Percentiles rank a stretch among this genome's conserved stretches.
Conservation (phyloP, 2,888 invertebrate species). For the Acheta domesticus region DNA sequence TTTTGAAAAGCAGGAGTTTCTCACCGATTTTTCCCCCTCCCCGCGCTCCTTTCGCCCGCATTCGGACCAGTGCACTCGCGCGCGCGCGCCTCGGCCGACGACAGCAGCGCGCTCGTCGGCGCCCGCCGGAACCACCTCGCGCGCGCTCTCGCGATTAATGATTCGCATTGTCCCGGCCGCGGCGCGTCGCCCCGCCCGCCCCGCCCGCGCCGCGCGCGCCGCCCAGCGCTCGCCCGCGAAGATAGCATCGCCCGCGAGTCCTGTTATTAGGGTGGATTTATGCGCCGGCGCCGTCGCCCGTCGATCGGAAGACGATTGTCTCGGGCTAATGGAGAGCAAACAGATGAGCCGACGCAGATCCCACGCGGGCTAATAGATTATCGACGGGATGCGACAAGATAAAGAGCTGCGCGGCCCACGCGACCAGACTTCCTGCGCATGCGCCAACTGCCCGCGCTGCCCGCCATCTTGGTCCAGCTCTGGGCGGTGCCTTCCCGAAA, state of each 20-base stretch:
- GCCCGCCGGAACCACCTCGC: background rate
- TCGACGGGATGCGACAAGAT: background rate
- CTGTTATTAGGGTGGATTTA: conserved; percentile 4
- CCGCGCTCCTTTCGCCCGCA: too few species aligned
- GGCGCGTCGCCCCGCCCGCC: background rate
- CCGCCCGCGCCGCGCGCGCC: background rate
- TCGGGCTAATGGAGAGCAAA: background rate
- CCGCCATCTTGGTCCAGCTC: too few species aligned
- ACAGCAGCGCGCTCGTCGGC: background rate
- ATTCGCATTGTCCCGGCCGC: background rate
- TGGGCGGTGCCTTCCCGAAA: too few species aligned
- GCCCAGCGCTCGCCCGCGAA: background rate
- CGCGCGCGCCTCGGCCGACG: background rate
- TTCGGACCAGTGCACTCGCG: background rate
- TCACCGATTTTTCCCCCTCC: too few species aligned
- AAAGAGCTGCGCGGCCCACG: background rate
- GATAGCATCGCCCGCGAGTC: background rate
- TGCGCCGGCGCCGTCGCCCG: background rate
- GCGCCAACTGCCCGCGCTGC: too few species aligned
- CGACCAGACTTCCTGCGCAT: too few species aligned
- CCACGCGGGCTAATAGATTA: background rate
- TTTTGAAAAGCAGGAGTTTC: too few species aligned
- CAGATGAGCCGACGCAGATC: conserved; percentile 6
- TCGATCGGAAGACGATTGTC: conserved; percentile 7
- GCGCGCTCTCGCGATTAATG: background rate